These are phyloP conservation scores for Trididemnum clinides DNA, from an alignment of 23 tunicate species.

Conservation along the genomic window DNA sequence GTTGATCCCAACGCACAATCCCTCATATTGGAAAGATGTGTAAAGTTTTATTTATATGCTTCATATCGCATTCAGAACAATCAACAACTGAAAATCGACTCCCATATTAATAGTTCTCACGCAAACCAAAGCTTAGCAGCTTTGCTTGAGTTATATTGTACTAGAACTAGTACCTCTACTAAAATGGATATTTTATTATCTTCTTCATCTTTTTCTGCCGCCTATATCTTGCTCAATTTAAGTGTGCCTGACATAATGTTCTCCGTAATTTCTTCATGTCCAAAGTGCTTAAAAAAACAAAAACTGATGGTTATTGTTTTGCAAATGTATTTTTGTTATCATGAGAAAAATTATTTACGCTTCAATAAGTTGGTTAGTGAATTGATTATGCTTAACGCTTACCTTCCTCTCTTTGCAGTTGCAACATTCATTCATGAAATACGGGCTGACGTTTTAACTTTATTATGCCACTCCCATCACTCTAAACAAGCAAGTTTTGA, in stretches of 20 bases:
- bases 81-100: slow-evolving; percentile 40
- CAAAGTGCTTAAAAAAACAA: slow-evolving; percentile 8
- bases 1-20: slow-evolving; percentile 20
- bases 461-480: slow-evolving; percentile 71
- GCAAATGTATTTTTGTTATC: slow-evolving; percentile 11
- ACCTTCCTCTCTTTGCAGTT: slow-evolving; percentile 7
- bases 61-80: slow-evolving; percentile 5
- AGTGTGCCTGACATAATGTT: not conserved
- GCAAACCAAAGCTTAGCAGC: slow-evolving; percentile 54
- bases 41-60: slow-evolving; percentile 69
- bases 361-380: not conserved
- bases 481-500: slow-evolving; percentile 52
- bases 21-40: slow-evolving; percentile 56
- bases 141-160: slow-evolving; percentile 33
- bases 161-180: not conserved
- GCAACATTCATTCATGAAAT: not conserved
- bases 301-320: slow-evolving; percentile 16
- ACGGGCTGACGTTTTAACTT: not conserved
- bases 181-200: not conserved
- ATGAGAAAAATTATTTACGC: slow-evolving; percentile 45
- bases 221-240: slow-evolving; percentile 38
- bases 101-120: slow-evolving; percentile 64
- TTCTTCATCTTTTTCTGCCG: slow-evolving; percentile 11
- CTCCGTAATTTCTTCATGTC: slow-evolving; percentile 26
- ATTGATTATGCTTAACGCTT: not conserved